phyloP scores from a whole-genome alignment of 2,888 invertebrate species.

The Temnothorax rugatulus region DNA sequence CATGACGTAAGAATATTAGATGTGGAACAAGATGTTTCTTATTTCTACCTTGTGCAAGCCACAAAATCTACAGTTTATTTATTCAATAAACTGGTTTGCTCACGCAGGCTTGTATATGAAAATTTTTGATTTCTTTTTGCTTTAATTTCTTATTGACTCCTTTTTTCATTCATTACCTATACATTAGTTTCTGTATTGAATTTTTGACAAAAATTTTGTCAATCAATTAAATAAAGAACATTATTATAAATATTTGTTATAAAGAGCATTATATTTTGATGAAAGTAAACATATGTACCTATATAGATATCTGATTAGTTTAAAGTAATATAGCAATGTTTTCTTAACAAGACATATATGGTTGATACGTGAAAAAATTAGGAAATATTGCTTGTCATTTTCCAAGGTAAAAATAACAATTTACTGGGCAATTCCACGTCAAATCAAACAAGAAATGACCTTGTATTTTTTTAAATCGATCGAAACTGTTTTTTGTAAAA shows the following conservation, averaged over 20 bases:
- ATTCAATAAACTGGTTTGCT: background rate
- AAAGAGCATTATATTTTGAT: background rate
- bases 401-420: background rate
- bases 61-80: constrained; percentile 16
- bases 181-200: background rate
- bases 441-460: no score
- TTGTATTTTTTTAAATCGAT: no score
- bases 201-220: background rate
- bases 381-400: background rate
- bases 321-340: no score
- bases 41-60: background rate
- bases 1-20: constrained; percentile 20
- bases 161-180: background rate
- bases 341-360: no score
- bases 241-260: background rate
- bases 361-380: background rate
- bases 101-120: background rate
- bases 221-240: background rate
- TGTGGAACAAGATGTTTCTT: background rate
- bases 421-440: background rate
- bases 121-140: background rate
- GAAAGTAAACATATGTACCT: background rate
- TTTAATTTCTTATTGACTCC: background rate
- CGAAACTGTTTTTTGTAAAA: no score
- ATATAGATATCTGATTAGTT: no score